Percentiles rank a stretch among this genome's conserved stretches.
Conservation (phyloP, 2,888 invertebrate species). For the Drosophila nr. fundita region DNA sequence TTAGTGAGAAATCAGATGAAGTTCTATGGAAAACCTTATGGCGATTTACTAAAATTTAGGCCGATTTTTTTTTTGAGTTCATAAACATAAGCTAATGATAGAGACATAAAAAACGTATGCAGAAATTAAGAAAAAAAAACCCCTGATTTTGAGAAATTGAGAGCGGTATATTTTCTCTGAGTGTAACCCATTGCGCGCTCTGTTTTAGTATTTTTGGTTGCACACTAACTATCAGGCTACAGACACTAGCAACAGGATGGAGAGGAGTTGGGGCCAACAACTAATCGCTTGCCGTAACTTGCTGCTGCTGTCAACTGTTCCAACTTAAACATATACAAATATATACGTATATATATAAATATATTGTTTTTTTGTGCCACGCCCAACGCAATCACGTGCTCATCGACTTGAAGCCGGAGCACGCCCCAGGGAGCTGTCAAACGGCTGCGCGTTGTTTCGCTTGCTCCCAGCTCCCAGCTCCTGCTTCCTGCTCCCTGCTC, state of each 20-base stretch:
- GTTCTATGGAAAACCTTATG: not conserved
- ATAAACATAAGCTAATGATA: not conserved
- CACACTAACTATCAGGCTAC: constrained; percentile 8
- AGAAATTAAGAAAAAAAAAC: not conserved
- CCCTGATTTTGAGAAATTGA: not conserved
- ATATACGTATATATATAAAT: constrained; percentile 16
- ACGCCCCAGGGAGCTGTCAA: constrained; percentile 79
- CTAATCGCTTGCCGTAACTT: constrained; percentile 47
- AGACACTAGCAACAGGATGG: constrained; percentile 1
- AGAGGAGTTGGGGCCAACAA: constrained; percentile 10
- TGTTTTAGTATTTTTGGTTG: constrained; percentile 24
- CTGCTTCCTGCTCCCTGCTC: not conserved
- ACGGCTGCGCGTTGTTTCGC: constrained; percentile 49
- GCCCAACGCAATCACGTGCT: constrained; percentile 75
- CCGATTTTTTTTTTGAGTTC: not conserved
- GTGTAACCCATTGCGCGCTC: not conserved
- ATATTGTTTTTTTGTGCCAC: constrained; percentile 44
- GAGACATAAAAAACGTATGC: not conserved
- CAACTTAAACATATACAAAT: constrained; percentile 9
- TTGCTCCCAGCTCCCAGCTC: not conserved
- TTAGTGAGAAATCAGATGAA: not conserved
- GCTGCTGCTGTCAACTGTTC: constrained; percentile 50
- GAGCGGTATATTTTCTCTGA: not conserved
- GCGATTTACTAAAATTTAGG: not conserved
- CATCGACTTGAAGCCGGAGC: constrained; percentile 76